phyloP scores from a whole-genome alignment of 2,797 vertebrate species.

The Luscinia luscinia region DNA sequence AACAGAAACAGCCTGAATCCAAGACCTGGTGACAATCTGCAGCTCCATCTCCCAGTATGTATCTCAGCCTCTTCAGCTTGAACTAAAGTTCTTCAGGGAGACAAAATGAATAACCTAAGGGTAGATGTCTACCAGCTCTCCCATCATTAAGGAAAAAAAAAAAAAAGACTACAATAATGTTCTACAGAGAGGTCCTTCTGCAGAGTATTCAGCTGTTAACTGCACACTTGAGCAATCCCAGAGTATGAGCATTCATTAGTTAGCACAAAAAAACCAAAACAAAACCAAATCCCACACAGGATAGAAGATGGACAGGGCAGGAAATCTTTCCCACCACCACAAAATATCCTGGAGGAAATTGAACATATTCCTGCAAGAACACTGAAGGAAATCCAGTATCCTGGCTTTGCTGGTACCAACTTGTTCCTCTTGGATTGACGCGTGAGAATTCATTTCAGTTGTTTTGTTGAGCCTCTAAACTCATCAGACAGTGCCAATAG shows the following conservation, averaged over 20 bases:
- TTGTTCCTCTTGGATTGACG: neutral
- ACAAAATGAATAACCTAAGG: neutral
- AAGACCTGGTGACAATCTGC: neutral
- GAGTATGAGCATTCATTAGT: neutral
- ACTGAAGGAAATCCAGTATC: neutral
- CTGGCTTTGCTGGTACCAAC: neutral
- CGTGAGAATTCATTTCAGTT: neutral
- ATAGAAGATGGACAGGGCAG: neutral
- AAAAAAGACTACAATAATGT: fast-evolving
- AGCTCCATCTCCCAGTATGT: neutral
- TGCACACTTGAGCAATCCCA: neutral
- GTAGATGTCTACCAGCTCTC: neutral
- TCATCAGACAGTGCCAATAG: neutral
- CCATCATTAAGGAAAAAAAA: neutral
- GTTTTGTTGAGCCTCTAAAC: neutral
- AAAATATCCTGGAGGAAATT: neutral
- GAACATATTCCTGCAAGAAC: neutral
- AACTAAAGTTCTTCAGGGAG: neutral
- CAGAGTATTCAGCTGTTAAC: neutral
- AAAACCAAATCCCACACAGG: neutral
- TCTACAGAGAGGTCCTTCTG: neutral
- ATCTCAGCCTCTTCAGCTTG: neutral
- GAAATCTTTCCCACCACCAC: neutral
- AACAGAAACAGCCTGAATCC: neutral
- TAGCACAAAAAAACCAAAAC: neutral